phyloP scores from a whole-genome alignment of 2,113 vertebrate species.

The Brachyhypopomus gauderio region DNA sequence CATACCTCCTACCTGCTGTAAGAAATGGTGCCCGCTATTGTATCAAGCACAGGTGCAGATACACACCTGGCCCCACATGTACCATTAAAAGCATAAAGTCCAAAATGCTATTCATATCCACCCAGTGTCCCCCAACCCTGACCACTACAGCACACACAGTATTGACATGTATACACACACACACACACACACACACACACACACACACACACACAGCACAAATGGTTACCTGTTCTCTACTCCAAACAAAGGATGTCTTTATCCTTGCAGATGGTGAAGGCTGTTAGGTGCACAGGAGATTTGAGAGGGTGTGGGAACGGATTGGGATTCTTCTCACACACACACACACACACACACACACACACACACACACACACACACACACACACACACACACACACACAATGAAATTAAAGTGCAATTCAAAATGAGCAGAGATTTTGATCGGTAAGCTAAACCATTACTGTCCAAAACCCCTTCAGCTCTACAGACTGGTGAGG shows the following conservation, averaged over 20 bases:
- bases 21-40: conserved; percentile 4
- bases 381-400: conserved; percentile 9
- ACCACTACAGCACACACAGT: conserved; percentile 39
- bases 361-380: conserved; percentile 26
- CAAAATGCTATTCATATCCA: conserved; percentile 6
- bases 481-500: conserved; percentile 4
- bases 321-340: conserved; percentile 46
- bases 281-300: conserved; percentile 69
- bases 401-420: conserved; percentile 25
- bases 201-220: conserved; percentile 57
- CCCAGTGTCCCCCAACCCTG: conserved; percentile 16
- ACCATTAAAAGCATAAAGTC: conserved; percentile 2
- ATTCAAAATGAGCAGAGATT: conserved; percentile 33
- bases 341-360: conserved; percentile 38
- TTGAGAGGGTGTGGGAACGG: conserved; percentile 74
- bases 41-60: background rate
- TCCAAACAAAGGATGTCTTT: conserved; percentile 73
- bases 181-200: conserved; percentile 25
- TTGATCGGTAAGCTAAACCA: conserved; percentile 33
- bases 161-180: conserved; percentile 34
- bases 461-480: background rate
- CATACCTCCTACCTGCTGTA: conserved; percentile 33
- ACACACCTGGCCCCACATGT: background rate
- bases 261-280: conserved; percentile 62
- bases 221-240: conserved; percentile 73